These are phyloP conservation scores for Phymatocera aterrima DNA, from an alignment of 2,888 invertebrate genomes.

Conservation along the genomic window DNA sequence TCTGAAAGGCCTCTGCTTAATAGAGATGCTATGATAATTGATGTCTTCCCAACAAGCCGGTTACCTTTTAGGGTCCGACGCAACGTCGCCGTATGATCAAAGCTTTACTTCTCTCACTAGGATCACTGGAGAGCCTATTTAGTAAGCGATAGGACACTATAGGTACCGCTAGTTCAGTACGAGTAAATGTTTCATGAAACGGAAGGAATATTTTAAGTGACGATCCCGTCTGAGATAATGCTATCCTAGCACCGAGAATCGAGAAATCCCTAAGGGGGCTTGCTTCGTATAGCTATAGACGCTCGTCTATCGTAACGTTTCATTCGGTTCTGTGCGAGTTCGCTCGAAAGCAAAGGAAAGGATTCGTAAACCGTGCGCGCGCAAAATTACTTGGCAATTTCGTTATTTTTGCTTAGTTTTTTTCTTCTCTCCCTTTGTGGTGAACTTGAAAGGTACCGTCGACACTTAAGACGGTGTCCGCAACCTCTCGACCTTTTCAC, in stretches of 20 bases:
- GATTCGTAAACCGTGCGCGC: neutral
- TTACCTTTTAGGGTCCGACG: slow-evolving; percentile 40
- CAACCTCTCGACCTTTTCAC: too few species aligned
- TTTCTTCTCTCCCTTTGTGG: neutral
- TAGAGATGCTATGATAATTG: slow-evolving; percentile 62
- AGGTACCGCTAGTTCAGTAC: neutral
- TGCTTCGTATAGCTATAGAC: neutral
- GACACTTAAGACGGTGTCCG: neutral
- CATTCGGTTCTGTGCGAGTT: neutral
- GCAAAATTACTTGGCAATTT: neutral
- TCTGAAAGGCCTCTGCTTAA: slow-evolving; percentile 56
- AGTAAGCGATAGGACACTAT: slow-evolving; percentile 44
- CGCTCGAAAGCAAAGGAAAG: slow-evolving; percentile 16
- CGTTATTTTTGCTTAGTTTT: neutral
- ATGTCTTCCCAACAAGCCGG: slow-evolving; percentile 49
- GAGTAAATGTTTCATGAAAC: slow-evolving; percentile 33
- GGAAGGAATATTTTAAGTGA: slow-evolving; percentile 45
- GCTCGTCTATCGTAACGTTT: neutral
- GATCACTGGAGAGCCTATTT: slow-evolving; percentile 21
- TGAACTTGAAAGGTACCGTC: neutral
- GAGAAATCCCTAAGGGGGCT: slow-evolving; percentile 10
- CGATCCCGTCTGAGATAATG: slow-evolving; percentile 17
- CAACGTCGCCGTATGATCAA: slow-evolving; percentile 36
- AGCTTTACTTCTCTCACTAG: slow-evolving; percentile 28
- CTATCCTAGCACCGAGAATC: slow-evolving; percentile 28